These are phyloP conservation scores for Hypomesus transpacificus DNA, from an alignment of 2,113 vertebrate genomes.

Conservation along the genomic window DNA sequence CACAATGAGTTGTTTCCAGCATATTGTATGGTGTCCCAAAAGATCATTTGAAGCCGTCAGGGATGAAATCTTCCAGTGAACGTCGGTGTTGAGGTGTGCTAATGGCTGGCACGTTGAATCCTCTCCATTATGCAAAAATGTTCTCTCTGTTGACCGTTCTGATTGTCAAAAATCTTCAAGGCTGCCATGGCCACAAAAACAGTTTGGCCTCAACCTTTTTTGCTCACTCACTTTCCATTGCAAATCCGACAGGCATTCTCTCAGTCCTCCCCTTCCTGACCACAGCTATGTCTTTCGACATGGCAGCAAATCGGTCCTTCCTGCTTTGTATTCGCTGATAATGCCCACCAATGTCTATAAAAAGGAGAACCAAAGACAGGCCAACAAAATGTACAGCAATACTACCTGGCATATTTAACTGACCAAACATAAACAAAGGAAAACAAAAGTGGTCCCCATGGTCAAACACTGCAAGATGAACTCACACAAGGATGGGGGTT, in stretches of 20 bases:
- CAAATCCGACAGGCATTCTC: slow-evolving; percentile 67
- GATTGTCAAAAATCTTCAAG: slow-evolving; percentile 38
- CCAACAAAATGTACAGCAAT: slow-evolving; percentile 39
- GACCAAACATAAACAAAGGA: background rate
- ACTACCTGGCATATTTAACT: slow-evolving; percentile 18
- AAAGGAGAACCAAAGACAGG: slow-evolving; percentile 42
- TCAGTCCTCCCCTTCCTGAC: slow-evolving; percentile 58
- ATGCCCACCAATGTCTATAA: slow-evolving; percentile 58
- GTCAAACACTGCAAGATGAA: slow-evolving; percentile 28
- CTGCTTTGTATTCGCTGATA: slow-evolving; percentile 65
- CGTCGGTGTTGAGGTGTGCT: slow-evolving; percentile 40
- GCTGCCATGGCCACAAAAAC: slow-evolving; percentile 55
- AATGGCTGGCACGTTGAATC: slow-evolving; percentile 47
- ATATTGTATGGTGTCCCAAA: slow-evolving; percentile 61
- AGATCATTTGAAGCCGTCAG: slow-evolving; percentile 58
- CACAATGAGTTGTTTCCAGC: slow-evolving; percentile 60
- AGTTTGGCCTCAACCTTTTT: slow-evolving; percentile 63
- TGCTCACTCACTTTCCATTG: slow-evolving; percentile 69
- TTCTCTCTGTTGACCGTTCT: slow-evolving; percentile 38
- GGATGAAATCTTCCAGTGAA: slow-evolving; percentile 57
- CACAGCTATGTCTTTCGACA: slow-evolving; percentile 66
- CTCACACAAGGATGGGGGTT: slow-evolving; percentile 33
- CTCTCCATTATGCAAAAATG: slow-evolving; percentile 46
- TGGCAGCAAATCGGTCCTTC: slow-evolving; percentile 63
- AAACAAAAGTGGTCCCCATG: slow-evolving; percentile 21